Evolutionary conservation across 1,140 invertebrate genomes (phyloP).

Genomic region (Diorhabda carinulata): DNA sequence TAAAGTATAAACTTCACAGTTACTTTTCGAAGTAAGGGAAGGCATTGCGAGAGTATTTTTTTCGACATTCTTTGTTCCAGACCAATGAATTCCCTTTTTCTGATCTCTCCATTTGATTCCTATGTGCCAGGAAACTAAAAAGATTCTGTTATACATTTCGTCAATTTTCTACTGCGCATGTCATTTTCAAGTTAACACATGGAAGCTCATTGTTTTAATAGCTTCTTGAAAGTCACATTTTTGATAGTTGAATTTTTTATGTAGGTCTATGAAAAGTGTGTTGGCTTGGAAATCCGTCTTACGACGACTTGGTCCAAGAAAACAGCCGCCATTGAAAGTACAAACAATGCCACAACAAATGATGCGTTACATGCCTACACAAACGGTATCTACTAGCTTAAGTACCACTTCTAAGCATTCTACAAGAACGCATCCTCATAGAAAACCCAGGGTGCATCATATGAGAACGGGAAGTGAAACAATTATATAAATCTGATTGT

Average conservation of each 20-base stretch:
- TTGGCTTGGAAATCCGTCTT: conserved; percentile 58
- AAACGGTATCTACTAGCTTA: conserved; percentile 24
- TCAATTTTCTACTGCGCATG: no score
- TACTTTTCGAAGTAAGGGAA: no score
- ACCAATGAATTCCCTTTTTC: no score
- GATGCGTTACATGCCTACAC: conserved; percentile 29
- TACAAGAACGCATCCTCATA: conserved; percentile 35
- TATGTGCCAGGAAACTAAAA: no score
- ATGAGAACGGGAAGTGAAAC: conserved; percentile 37
- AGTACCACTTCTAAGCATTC: conserved; percentile 34
- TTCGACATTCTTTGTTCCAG: no score
- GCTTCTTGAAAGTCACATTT: no score
- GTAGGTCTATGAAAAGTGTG: conserved; percentile 63
- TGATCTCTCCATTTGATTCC: no score
- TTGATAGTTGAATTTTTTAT: not conserved
- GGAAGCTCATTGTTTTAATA: no score
- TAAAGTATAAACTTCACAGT: no score
- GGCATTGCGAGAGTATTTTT: no score
- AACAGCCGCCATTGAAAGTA: conserved; percentile 51
- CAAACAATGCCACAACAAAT: conserved; percentile 36
- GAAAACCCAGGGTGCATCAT: conserved; percentile 40
- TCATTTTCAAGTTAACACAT: no score
- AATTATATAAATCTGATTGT: conserved; percentile 28
- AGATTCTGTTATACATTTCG: no score
- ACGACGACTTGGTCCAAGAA: conserved; percentile 47